Base-by-base conservation (phyloP, 92 coral and sea anemone species). In the Zoanthus sansibaricus region DNA sequence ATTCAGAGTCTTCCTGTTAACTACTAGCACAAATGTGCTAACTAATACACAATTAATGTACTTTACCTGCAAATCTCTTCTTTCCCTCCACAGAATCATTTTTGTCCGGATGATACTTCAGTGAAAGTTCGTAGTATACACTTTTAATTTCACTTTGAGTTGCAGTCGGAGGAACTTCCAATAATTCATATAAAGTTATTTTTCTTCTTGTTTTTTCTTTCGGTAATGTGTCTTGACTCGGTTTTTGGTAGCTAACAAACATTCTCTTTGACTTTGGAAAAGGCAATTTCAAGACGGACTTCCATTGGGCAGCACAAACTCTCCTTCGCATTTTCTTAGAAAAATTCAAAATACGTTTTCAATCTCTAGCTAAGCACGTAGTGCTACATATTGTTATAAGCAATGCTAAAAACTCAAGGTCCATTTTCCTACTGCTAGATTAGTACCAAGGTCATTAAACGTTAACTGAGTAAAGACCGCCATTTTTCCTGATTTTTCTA, bases 111-210 rank as follows among this genome's bases (percentile, higher is more conserved):
- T 96, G 99, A 78, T 91, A 93, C 48, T 87, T 91, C 76, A 94
- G 51, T 30, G 99, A 95, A 72, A 94, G 77, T 42, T 95, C 98
- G 86, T 94, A 96, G 31, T 94, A 96, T 6, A 95, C 95, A 47
- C 84, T 76, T 86, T 95, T 96, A 82, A 96, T 94, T 49, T 96
- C 98, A 52, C 76, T 86, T 61, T 93, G 99, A 46, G 99, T 94
- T 0, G 99, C 99, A 42, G 94, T 89, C 31, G 98, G 95, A 7
- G 92, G 86, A 17, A 96, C 93, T 17, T 92, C 95, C 58, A 96
- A 33, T 7, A 89, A 82, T 44, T 94, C 98, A 75, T 96, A 96
- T 54, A 93, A 88, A 2, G 94, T 83, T 44, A 45, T 76, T 59
- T 75, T 71, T 49, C 80, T 79, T 32, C 75, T 86, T 83, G 61